Conservation (phyloP, 2,113 vertebrate species). For the Barbus barbus region DNA sequence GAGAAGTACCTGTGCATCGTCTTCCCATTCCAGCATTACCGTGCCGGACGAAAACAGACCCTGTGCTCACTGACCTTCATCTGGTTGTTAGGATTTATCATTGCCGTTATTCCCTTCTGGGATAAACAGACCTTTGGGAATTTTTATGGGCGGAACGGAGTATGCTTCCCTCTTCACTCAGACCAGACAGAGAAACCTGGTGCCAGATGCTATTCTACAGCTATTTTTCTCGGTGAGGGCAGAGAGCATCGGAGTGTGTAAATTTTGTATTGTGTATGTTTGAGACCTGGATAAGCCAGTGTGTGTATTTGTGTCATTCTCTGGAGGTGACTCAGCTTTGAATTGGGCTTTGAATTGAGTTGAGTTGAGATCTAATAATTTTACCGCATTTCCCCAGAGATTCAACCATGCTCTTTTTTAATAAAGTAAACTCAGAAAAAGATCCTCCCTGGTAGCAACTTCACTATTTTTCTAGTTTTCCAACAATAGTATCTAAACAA, state of each 20-base stretch:
- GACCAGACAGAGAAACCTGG: slow-evolving; percentile 61
- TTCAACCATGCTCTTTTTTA: neutral
- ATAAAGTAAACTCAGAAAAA: neutral
- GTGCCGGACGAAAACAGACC: slow-evolving; percentile 64
- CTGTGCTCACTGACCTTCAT: slow-evolving; percentile 60
- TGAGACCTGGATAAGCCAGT: neutral
- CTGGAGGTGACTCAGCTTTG: neutral
- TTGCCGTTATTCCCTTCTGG: slow-evolving; percentile 65
- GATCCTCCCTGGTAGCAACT: neutral
- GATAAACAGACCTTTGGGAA: slow-evolving; percentile 69
- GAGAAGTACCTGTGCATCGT: slow-evolving; percentile 73
- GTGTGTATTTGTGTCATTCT: neutral
- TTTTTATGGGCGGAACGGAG: slow-evolving; percentile 70
- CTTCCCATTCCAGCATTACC: slow-evolving; percentile 69
- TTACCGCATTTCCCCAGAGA: neutral
- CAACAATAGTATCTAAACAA: too few species aligned
- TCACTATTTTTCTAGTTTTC: too few species aligned
- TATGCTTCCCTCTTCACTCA: slow-evolving; percentile 71
- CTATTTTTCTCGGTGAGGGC: slow-evolving; percentile 70
- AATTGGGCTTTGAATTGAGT: neutral
- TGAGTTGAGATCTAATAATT: neutral
- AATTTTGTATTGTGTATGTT: neutral
- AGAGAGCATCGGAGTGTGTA: neutral
- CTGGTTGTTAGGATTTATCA: slow-evolving; percentile 71
- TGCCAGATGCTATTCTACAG: slow-evolving; percentile 62